These are phyloP conservation scores for Adoxophyes honmai DNA, from an alignment of 1,140 invertebrate species.

Conservation along the genomic window DNA sequence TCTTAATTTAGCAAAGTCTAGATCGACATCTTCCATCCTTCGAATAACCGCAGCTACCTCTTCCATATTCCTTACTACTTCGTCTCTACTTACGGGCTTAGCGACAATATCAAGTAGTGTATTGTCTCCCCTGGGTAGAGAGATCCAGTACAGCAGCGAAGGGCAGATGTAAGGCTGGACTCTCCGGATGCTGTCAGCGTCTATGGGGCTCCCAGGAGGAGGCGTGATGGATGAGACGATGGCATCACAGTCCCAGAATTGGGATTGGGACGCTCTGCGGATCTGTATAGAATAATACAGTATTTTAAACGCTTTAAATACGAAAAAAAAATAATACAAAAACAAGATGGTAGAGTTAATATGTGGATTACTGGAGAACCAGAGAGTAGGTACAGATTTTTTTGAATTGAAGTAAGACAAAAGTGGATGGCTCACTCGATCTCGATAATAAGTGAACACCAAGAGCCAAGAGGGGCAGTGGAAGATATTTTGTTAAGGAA, in stretches of 20 bases:
- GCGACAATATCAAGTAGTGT: constrained; percentile 57
- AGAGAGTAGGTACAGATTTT: not conserved
- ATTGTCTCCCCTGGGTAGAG: constrained; percentile 65
- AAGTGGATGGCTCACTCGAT: too few species aligned
- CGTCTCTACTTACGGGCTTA: constrained; percentile 58
- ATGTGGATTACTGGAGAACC: not conserved
- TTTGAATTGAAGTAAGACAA: too few species aligned
- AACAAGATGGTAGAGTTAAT: too few species aligned
- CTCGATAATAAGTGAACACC: too few species aligned
- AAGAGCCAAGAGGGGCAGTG: too few species aligned
- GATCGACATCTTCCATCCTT: too few species aligned
- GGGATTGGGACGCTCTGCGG: constrained; percentile 47
- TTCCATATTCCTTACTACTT: too few species aligned
- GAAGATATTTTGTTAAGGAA: too few species aligned
- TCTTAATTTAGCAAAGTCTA: too few species aligned
- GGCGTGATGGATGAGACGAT: constrained; percentile 45
- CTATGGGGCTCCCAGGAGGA: constrained; percentile 41
- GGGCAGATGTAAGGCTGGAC: constrained; percentile 62
- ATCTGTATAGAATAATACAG: constrained; percentile 33
- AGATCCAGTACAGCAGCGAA: constrained; percentile 67
- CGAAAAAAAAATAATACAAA: too few species aligned
- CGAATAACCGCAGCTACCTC: too few species aligned
- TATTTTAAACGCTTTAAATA: too few species aligned
- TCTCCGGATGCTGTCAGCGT: constrained; percentile 26
- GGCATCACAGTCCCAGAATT: constrained; percentile 73